phyloP scores from a whole-genome alignment of 1,140 invertebrate species.

The Drosophila nigromelanica region DNA sequence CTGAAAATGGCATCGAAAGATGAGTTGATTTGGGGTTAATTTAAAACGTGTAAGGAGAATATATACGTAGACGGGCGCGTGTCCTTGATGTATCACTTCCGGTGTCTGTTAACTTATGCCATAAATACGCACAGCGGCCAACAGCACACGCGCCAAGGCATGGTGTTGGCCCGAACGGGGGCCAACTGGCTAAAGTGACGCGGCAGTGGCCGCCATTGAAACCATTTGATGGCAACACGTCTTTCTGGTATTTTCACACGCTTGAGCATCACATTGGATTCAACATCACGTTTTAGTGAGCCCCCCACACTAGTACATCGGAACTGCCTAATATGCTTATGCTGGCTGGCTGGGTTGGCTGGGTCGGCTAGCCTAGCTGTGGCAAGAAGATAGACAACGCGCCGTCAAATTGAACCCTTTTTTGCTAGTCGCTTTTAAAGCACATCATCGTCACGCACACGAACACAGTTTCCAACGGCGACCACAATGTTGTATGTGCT shows the following conservation, averaged over 20 bases:
- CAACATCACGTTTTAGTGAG: slow-evolving; percentile 81
- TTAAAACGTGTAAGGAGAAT: slow-evolving; percentile 64
- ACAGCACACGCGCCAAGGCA: slow-evolving; percentile 65
- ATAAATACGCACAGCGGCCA: slow-evolving; percentile 74
- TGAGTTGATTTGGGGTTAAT: slow-evolving; percentile 61
- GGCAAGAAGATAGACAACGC: slow-evolving; percentile 32
- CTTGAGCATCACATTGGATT: slow-evolving; percentile 84
- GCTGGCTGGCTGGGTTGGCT: slow-evolving; percentile 1
- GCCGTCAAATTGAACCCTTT: slow-evolving; percentile 63
- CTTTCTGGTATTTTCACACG: slow-evolving; percentile 84
- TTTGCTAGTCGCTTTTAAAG: slow-evolving; percentile 40
- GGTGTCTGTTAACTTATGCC: slow-evolving; percentile 78
- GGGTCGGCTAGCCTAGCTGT: slow-evolving; percentile 3
- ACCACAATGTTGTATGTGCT: neutral
- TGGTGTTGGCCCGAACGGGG: slow-evolving; percentile 8
- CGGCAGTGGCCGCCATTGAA: slow-evolving; percentile 44
- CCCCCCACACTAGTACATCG: slow-evolving; percentile 22
- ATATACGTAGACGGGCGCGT: slow-evolving; percentile 33
- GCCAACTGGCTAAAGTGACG: slow-evolving; percentile 39
- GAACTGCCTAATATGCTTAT: slow-evolving; percentile 74
- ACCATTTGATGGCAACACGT: slow-evolving; percentile 83
- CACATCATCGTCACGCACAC: slow-evolving; percentile 1
- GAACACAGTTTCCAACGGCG: slow-evolving; percentile 1
- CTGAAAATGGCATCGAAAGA: neutral
- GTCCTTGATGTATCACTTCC: slow-evolving; percentile 82